Percentiles rank a stretch among this genome's conserved stretches.
phyloP scores from a whole-genome alignment of 2,888 invertebrate genomes.

The Chouioia cunea region DNA sequence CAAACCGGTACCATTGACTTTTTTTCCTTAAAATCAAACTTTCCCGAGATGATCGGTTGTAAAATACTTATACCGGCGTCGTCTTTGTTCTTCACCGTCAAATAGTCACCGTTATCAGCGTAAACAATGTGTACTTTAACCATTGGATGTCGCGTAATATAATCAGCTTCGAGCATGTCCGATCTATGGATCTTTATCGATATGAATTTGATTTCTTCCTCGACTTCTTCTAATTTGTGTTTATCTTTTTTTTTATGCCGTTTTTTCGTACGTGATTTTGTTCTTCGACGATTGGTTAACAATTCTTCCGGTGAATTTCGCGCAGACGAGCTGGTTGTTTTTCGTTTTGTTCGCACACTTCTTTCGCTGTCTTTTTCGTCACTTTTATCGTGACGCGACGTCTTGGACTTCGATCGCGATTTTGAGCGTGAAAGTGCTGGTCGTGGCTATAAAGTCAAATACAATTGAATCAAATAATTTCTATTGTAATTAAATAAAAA shows the following conservation, averaged over 20 bases:
- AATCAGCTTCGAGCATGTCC: conserved; percentile 73
- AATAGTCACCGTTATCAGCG: conserved; percentile 71
- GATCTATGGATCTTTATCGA: conserved; percentile 73
- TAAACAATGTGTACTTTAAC: conserved; percentile 75
- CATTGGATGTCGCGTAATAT: conserved; percentile 74
- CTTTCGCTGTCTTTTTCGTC: conserved; percentile 26
- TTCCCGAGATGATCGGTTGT: conserved; percentile 74
- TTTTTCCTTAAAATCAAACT: conserved; percentile 73
- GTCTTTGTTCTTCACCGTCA: conserved; percentile 62
- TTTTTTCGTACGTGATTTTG: conserved; percentile 20
- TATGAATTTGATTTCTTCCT: conserved; percentile 62
- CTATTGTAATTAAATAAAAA: too few species aligned
- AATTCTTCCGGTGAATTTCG: conserved; percentile 35
- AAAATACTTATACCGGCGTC: conserved; percentile 59
- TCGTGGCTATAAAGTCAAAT: conserved; percentile 11
- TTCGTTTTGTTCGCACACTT: conserved; percentile 26
- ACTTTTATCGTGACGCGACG: conserved; percentile 1
- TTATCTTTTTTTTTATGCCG: conserved; percentile 27
- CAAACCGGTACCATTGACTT: conserved; percentile 71
- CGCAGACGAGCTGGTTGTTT: conserved; percentile 38
- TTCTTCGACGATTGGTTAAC: background rate
- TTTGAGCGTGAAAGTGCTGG: too few species aligned
- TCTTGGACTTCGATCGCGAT: conserved; percentile 28
- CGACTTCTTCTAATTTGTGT: conserved; percentile 35
- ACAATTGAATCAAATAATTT: too few species aligned